These are phyloP conservation scores for Microtus montanus DNA, from an alignment of 2,113 vertebrate species.

Conservation along the genomic window DNA sequence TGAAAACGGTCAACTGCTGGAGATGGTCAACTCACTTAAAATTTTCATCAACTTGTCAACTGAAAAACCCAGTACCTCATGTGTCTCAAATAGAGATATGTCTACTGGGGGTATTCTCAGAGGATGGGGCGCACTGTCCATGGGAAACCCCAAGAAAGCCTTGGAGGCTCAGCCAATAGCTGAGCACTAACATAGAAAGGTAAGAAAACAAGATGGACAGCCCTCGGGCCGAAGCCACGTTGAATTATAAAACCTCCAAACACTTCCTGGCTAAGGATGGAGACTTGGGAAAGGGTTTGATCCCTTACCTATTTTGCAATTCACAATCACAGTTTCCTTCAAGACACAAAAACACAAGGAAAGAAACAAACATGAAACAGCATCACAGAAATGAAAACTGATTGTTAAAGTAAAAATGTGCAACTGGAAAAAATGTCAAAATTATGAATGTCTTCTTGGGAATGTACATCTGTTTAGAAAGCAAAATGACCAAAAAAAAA, in stretches of 20 bases:
- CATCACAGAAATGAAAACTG: slow-evolving; percentile 57
- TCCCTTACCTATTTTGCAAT: neutral
- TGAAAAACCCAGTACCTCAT: neutral
- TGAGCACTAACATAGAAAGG: neutral
- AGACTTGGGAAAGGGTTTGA: neutral
- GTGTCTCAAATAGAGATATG: neutral
- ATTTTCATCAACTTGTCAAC: neutral
- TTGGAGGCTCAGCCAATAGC: neutral
- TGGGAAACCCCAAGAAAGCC: neutral
- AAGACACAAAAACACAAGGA: slow-evolving; percentile 54
- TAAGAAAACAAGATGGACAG: no score
- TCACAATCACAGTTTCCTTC: slow-evolving; percentile 27
- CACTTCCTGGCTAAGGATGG: neutral
- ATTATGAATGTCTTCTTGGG: neutral
- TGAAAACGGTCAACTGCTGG: neutral
- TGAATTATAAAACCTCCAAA: neutral
- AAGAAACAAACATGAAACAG: slow-evolving; percentile 51
- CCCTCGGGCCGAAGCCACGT: neutral
- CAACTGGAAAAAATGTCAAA: neutral
- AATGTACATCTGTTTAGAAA: slow-evolving; percentile 33
- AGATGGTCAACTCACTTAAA: neutral
- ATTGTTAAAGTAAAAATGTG: neutral
- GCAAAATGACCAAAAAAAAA: slow-evolving; percentile 34
- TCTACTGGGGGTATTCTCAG: neutral
- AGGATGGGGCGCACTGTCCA: neutral